Evolutionary conservation across 2,888 invertebrate genomes (phyloP).

Genomic region (Eudasyphora cyanicolor): DNA sequence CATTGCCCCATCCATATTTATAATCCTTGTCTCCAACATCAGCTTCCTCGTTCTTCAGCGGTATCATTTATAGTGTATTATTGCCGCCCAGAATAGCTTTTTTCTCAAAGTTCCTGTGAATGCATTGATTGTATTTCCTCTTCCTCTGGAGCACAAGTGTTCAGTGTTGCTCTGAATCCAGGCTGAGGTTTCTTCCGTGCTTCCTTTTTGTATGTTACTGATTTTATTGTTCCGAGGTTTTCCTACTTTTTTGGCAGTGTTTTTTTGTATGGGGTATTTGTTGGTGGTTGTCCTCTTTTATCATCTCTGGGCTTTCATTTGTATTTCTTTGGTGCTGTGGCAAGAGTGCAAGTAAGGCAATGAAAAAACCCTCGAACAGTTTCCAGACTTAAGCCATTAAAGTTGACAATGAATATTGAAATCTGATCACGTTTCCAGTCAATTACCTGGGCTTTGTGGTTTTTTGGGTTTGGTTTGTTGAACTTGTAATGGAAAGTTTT

Average conservation of each 20-base stretch:
- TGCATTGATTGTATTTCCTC: constrained; percentile 60
- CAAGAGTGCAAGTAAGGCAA: background rate
- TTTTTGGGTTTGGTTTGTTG: background rate
- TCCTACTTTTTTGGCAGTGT: background rate
- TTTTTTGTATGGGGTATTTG: constrained; percentile 34
- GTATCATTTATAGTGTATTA: constrained; percentile 20
- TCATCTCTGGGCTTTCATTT: background rate
- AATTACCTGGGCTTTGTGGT: constrained; percentile 74
- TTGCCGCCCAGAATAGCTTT: constrained; percentile 20
- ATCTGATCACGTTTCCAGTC: constrained; percentile 79
- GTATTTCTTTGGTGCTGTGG: background rate
- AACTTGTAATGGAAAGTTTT: background rate
- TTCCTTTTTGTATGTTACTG: constrained; percentile 34
- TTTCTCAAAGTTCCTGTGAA: constrained; percentile 3
- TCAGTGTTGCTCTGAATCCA: background rate
- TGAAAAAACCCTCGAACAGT: constrained; percentile 23
- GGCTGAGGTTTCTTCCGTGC: constrained; percentile 6
- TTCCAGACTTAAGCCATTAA: constrained; percentile 70
- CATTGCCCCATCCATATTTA: background rate
- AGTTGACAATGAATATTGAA: constrained; percentile 75
- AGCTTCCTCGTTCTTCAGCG: constrained; percentile 8
- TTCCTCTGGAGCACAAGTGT: constrained; percentile 43
- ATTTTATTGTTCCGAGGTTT: constrained; percentile 11
- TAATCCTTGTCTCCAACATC: background rate
- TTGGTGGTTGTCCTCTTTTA: constrained; percentile 30